Evolutionary conservation across 1,140 invertebrate species (phyloP), one percentile per base, ranked within the genome.

Genomic region (Caenorhabditis briggsae): DNA sequence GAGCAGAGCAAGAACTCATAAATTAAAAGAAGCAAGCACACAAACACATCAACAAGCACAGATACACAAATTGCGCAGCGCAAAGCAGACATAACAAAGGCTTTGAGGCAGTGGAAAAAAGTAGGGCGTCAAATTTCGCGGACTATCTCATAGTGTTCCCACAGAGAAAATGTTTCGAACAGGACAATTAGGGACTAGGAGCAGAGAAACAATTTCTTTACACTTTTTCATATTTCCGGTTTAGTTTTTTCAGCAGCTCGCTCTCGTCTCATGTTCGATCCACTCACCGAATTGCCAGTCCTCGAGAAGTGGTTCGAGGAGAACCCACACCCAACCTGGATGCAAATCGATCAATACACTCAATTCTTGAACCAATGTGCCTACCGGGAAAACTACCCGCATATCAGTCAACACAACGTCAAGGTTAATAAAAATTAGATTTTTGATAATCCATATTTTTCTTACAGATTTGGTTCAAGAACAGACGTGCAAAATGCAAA

Each of bases 221-320:
- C 33, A 33, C 33, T 33, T 50, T 18, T 23, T 20, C 16, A 2
- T 50, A 59, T 46, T 46, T 50, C 46, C n/a, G 70, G 50, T 78
- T 78, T 25, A 78, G 70, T 78, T 8, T 78, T 78, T 78, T 78
- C 70, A 78, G 86, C 86, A 23, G 89, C 91, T 43, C 89, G 91
- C n/a, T 92, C 91, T 33, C 89, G 91, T n/a, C 88, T 92, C 23
- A 92, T 92, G 91, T 92, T 92, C 85, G 91, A 92, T 74, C 91
- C 91, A 18, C 84, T 92, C 43, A 90, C 86, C 46, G 91, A 92
- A 65, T 82, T 92, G 59, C 90, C 90, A 12, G 89, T 91, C 43
- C 89, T 91, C 18, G 90, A 91, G 86, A 85, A 88, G 18, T 91
- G 90, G 90, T 90, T 90, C 50, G 87, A 92, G 83, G 91, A 92